These are phyloP conservation scores for Zophobas atratus DNA, from an alignment of 1,140 invertebrate genomes.

Conservation along the genomic window DNA sequence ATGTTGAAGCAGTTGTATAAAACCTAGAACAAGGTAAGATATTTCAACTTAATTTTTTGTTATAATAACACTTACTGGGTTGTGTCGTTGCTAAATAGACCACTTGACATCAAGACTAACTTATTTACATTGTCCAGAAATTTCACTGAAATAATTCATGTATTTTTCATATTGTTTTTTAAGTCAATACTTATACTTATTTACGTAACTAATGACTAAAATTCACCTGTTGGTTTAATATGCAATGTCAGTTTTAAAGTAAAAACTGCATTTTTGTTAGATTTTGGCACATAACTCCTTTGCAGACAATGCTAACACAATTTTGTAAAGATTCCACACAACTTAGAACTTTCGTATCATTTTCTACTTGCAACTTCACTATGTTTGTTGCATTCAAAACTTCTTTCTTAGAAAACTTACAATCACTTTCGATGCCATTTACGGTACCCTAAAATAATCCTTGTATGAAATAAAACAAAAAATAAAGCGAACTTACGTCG, in stretches of 20 bases:
- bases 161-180: background rate
- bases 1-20: constrained; percentile 11
- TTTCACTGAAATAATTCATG: background rate
- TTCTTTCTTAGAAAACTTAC: background rate
- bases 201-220: background rate
- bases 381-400: background rate
- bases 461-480: constrained; percentile 16
- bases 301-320: constrained; percentile 37
- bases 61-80: constrained; percentile 18
- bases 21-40: constrained; percentile 39
- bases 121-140: constrained; percentile 31
- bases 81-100: constrained; percentile 13
- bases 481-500: constrained; percentile 26
- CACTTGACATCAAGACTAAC: constrained; percentile 25
- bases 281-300: constrained; percentile 47
- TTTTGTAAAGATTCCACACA: constrained; percentile 5
- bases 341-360: constrained; percentile 23
- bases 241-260: constrained; percentile 17
- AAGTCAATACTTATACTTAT: too few species aligned
- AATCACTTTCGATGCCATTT: constrained; percentile 15
- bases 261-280: constrained; percentile 45
- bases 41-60: background rate
- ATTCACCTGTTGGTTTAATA: constrained; percentile 38
- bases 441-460: background rate
- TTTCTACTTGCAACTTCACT: background rate